Conservation (phyloP, 2,113 vertebrate species). For the Vidua macroura region DNA sequence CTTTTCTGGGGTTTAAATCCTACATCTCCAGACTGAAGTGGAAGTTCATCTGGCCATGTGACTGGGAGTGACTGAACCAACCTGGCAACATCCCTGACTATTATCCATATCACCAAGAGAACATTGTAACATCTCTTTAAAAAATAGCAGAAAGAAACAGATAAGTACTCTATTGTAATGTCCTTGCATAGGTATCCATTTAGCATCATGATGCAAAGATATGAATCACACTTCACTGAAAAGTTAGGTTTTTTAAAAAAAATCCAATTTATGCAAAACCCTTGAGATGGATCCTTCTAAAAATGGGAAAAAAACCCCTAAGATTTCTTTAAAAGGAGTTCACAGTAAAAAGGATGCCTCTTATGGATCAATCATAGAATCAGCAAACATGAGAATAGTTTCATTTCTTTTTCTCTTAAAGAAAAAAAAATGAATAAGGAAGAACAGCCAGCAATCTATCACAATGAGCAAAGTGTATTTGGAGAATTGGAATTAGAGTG, state of each 20-base stretch:
- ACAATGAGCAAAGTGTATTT: background rate
- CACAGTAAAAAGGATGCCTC: background rate
- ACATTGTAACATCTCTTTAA: background rate
- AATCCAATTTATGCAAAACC: background rate
- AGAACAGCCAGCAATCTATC: background rate
- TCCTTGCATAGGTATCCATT: background rate
- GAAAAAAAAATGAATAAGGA: background rate
- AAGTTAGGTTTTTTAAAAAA: background rate
- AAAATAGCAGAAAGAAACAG: background rate
- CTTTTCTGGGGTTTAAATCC: background rate
- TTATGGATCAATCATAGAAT: background rate
- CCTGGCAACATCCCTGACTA: background rate
- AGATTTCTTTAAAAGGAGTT: background rate
- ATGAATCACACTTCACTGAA: background rate
- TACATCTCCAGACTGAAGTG: background rate
- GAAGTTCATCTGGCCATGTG: background rate
- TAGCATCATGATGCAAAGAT: background rate
- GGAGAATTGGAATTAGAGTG: background rate
- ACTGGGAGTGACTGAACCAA: background rate
- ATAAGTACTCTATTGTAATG: background rate
- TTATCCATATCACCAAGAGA: background rate
- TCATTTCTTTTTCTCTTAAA: background rate
- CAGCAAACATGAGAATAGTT: background rate
- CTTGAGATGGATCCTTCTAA: background rate
- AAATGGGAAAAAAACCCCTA: fast-evolving